Evolutionary conservation across 1,140 invertebrate genomes (phyloP).

Genomic region (Drosophila baimaii): DNA sequence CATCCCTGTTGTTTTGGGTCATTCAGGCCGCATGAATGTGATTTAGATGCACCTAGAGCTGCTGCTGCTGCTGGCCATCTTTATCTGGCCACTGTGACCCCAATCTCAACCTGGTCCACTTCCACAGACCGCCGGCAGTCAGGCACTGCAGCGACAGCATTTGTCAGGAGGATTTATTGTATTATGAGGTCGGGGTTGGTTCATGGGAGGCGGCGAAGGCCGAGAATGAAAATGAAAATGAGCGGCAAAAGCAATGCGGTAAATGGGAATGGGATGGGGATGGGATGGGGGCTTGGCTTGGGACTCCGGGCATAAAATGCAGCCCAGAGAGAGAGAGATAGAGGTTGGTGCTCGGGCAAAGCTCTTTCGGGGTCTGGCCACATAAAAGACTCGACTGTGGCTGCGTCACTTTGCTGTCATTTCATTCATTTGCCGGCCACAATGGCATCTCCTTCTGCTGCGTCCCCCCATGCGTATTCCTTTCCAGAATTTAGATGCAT

Average conservation of each 20-base stretch:
- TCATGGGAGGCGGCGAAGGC: too few relatives aligned
- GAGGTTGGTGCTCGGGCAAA: slow-evolving; percentile 13
- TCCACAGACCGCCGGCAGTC: not conserved
- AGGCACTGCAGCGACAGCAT: slow-evolving; percentile 63
- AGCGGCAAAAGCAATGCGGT: slow-evolving; percentile 30
- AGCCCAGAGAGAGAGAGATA: not conserved
- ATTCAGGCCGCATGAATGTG: slow-evolving; percentile 33
- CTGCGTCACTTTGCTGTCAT: slow-evolving; percentile 66
- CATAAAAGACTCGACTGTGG: slow-evolving; percentile 55
- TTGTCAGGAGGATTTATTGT: slow-evolving; percentile 76
- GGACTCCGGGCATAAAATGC: not conserved
- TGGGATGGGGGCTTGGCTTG: not conserved
- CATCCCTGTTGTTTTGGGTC: slow-evolving; percentile 39
- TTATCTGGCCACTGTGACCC: slow-evolving; percentile 25
- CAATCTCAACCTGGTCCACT: slow-evolving; percentile 14
- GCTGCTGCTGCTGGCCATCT: not conserved
- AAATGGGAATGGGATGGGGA: slow-evolving; percentile 3
- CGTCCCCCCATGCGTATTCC: too few relatives aligned
- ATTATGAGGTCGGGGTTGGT: slow-evolving; percentile 21
- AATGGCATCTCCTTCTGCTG: slow-evolving; percentile 22
- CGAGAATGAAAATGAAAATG: slow-evolving; percentile 6
- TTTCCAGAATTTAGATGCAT: slow-evolving; percentile 23
- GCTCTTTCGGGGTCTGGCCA: slow-evolving; percentile 41
- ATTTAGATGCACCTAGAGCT: slow-evolving; percentile 34
- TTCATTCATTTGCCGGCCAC: slow-evolving; percentile 63